Percentiles rank a stretch among this genome's conserved stretches.
Evolutionary conservation across 2,888 invertebrate genomes (phyloP).

Genomic region (Asteroscopus sphinx): DNA sequence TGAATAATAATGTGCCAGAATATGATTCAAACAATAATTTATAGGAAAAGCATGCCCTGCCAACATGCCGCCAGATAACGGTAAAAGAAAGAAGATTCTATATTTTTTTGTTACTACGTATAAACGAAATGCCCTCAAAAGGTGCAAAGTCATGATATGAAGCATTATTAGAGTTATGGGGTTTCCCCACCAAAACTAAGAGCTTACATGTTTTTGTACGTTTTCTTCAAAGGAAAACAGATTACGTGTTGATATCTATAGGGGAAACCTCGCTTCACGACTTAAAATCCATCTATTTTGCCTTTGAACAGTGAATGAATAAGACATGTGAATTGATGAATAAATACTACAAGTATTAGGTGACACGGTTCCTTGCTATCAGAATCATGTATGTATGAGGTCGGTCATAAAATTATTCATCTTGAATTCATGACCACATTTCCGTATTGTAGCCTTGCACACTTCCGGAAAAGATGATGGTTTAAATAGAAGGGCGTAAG

Average conservation of each 20-base stretch:
- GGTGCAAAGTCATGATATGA: slow-evolving; percentile 14
- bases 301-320: slow-evolving; percentile 38
- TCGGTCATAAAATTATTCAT: slow-evolving; percentile 20
- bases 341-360: slow-evolving; percentile 26
- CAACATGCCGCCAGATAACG: slow-evolving; percentile 17
- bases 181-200: slow-evolving; percentile 25
- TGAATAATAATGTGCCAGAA: background rate
- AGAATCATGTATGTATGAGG: slow-evolving; percentile 35
- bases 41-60: background rate
- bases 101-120: slow-evolving; percentile 14
- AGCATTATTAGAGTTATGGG: slow-evolving; percentile 31
- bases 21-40: background rate
- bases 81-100: slow-evolving; percentile 15
- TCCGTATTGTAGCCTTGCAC: slow-evolving; percentile 14
- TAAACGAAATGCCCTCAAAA: slow-evolving; percentile 18
- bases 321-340: slow-evolving; percentile 44
- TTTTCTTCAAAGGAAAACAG: slow-evolving; percentile 33
- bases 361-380: slow-evolving; percentile 24
- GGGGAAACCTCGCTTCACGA: slow-evolving; percentile 20
- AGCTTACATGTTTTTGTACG: slow-evolving; percentile 37
- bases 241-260: slow-evolving; percentile 18
- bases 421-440: slow-evolving; percentile 31
- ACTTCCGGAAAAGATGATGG: slow-evolving; percentile 11
- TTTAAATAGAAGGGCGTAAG: no score
- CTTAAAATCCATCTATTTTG: slow-evolving; percentile 11